Evolutionary conservation across 37 sponge, comb jelly and placozoan species (phyloP), one percentile per base, ranked within the genome.

Genomic region (Chondrilla cf. caribensis): DNA sequence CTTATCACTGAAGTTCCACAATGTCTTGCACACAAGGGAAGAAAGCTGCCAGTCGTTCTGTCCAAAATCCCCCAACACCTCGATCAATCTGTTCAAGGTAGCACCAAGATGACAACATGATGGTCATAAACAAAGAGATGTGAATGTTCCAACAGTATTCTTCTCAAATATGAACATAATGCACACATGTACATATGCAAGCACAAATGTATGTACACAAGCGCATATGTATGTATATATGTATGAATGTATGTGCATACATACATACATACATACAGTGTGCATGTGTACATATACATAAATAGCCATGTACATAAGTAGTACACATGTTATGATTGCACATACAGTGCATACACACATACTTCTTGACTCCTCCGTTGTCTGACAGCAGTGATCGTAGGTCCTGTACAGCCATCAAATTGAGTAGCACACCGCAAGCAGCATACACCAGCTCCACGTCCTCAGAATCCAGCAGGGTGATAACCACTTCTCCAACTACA

Each of bases 341-440:
- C 22, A 22, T n/a, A 40, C 38, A 36, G 76, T 26, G 31, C 19
- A 7, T 25, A 29, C 24, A 24, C 3, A 42, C 90, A 71, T 35
- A 95, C 95, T 92, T 95, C 38, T 60, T 58, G 6, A 91, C 79
- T 66, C 95, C 95, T 51, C 70, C 68, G 41, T 66, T 83, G 26
- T 62, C 60, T n/a, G 64, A 21, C 1, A 95, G 65, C 19, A 47
- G 82, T 39, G 38, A 29, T n/a, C 90, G 81, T 65, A 77, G 64
- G 22, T 68, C 58, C 8, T 85, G 44, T 44, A 88, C 93, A 1
- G 67, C 75, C 87, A 89, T 89, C 41, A 96, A 64, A 76, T 96
- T 96, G 70, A 96, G 42, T 38, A 96, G 82, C 3, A 96, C 90
- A 21, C 97, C 97, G 83, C 97, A 96, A 31, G 89, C 58, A 35